A percentile compares a stretch with the other conserved stretches of the same genome.
Evolutionary conservation across 2,113 vertebrate species (phyloP).

Genomic region (Smithornis capensis): DNA sequence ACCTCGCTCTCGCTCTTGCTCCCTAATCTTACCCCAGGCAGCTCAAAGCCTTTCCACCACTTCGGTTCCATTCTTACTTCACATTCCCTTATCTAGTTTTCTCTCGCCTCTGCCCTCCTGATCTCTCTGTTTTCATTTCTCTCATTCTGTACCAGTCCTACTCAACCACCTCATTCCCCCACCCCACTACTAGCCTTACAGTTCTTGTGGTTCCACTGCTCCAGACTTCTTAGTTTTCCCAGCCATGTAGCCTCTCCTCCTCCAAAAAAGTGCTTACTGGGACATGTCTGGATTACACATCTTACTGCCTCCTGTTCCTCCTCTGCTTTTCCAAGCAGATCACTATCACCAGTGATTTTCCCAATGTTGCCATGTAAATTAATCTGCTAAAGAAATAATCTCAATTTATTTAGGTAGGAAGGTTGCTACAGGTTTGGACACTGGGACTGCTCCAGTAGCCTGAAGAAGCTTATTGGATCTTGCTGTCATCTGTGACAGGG

Average conservation of each 20-base stretch:
- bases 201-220: neutral
- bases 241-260: neutral
- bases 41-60: neutral
- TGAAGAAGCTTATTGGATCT: neutral
- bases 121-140: neutral
- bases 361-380: neutral
- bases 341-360: neutral
- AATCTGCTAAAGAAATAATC: neutral
- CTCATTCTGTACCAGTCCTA: neutral
- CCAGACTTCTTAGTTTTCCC: neutral
- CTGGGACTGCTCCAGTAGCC: neutral
- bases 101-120: accelerated
- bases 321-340: neutral
- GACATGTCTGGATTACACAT: neutral
- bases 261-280: neutral
- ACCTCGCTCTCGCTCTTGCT: neutral
- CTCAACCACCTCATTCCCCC: neutral
- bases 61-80: neutral
- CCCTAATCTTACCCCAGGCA: neutral
- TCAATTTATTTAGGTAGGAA: neutral
- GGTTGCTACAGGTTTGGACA: neutral
- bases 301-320: neutral
- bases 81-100: neutral
- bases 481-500: neutral
- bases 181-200: neutral